These are phyloP conservation scores for Epizoanthus ramosus DNA, from an alignment of 92 coral and sea anemone genomes.

Conservation along the genomic window DNA sequence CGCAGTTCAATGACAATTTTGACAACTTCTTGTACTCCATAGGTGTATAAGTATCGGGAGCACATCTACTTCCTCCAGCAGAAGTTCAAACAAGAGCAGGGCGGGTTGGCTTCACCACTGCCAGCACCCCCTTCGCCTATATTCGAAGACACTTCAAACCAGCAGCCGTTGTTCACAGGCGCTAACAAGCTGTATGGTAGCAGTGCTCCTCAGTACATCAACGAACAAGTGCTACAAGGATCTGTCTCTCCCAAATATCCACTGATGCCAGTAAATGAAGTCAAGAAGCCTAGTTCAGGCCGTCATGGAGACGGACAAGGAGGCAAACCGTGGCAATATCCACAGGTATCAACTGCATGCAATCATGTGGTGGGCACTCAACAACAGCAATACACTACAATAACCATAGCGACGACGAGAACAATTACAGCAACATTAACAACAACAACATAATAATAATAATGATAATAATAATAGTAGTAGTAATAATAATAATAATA, in stretches of 20 bases:
- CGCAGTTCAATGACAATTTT: not conserved
- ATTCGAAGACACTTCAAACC: constrained; percentile 59
- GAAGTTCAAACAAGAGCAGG: constrained; percentile 76
- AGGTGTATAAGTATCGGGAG: constrained; percentile 98
- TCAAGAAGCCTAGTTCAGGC: constrained; percentile 42
- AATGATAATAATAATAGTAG: too few species aligned
- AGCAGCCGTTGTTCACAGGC: constrained; percentile 57
- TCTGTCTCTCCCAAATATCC: constrained; percentile 68
- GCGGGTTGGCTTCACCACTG: constrained; percentile 57
- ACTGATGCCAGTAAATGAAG: constrained; percentile 53
- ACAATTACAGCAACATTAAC: too few species aligned
- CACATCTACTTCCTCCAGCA: constrained; percentile 95
- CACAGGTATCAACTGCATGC: constrained; percentile 51
- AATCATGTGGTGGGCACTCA: not conserved
- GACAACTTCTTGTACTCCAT: not conserved
- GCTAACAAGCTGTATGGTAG: constrained; percentile 87
- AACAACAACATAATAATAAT: too few species aligned
- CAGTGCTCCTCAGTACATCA: constrained; percentile 95
- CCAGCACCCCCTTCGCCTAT: constrained; percentile 69
- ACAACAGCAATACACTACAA: too few species aligned
- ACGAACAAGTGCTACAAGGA: constrained; percentile 80
- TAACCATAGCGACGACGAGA: too few species aligned
- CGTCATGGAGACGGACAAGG: constrained; percentile 44
- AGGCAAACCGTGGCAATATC: constrained; percentile 71
- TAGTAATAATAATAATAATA: too few species aligned